These are phyloP conservation scores for Fukomys damarensis DNA, from an alignment of 2,113 vertebrate genomes.

Conservation along the genomic window DNA sequence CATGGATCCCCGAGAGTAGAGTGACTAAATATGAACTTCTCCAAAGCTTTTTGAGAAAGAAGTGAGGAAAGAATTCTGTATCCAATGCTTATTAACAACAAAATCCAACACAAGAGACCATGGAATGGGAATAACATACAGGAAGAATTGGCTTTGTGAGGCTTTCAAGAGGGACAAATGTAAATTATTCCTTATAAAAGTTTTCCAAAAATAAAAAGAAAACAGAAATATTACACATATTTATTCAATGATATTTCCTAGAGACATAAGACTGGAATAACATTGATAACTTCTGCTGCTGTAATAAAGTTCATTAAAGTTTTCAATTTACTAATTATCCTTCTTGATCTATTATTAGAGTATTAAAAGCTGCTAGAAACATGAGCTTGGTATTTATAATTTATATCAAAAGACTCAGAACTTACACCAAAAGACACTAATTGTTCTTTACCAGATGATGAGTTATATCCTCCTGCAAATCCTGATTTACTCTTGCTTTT, in stretches of 20 bases:
- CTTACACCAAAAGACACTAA: neutral
- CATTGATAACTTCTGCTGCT: neutral
- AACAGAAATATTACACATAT: neutral
- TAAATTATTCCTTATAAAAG: neutral
- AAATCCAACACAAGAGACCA: neutral
- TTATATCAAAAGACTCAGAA: neutral
- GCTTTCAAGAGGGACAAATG: neutral
- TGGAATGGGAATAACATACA: neutral
- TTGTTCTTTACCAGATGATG: neutral
- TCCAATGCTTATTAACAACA: neutral
- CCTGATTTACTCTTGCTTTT: neutral
- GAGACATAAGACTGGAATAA: neutral
- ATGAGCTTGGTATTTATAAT: neutral
- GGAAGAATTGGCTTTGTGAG: neutral
- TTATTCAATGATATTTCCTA: neutral
- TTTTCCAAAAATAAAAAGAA: conserved; percentile 42
- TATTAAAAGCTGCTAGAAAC: neutral
- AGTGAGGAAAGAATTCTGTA: neutral
- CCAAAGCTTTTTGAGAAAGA: neutral
- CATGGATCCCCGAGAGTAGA: neutral
- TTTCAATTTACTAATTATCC: neutral
- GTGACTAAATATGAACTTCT: neutral
- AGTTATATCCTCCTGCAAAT: neutral
- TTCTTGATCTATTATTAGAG: neutral
- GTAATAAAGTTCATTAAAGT: neutral